Evolutionary conservation across 1,140 invertebrate species (phyloP).

Genomic region (Gonioctena quinquepunctata): DNA sequence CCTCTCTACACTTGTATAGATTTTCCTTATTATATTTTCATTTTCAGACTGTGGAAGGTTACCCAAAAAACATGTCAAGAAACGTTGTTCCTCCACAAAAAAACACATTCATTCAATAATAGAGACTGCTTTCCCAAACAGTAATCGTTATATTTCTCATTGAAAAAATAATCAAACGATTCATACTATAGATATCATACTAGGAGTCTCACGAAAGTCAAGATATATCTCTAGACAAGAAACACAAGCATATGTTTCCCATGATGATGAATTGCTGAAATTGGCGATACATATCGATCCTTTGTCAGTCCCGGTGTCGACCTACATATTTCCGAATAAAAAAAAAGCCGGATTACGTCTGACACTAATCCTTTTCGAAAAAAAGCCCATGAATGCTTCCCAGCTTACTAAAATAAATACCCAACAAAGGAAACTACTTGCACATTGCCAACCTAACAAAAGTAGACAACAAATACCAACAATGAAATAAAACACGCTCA

Average conservation of each 20-base stretch:
- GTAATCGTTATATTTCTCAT: no score
- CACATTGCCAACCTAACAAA: slow-evolving; percentile 53
- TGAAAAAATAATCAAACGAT: no score
- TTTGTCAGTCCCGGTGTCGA: slow-evolving; percentile 3
- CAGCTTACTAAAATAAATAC: slow-evolving; percentile 53
- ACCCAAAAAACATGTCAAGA: no score
- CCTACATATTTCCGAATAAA: slow-evolving; percentile 11
- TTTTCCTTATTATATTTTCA: no score
- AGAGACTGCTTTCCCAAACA: no score
- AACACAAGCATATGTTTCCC: not conserved
- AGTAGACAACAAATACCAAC: slow-evolving; percentile 53
- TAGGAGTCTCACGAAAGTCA: no score
- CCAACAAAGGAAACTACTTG: slow-evolving; percentile 49
- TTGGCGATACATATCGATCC: not conserved
- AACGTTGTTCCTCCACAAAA: no score
- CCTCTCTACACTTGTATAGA: no score
- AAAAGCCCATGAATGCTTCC: slow-evolving; percentile 50
- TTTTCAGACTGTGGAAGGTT: no score
- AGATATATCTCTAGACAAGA: no score
- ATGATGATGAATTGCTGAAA: not conserved
- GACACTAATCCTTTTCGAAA: slow-evolving; percentile 45
- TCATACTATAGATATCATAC: no score
- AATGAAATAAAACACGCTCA: slow-evolving; percentile 56
- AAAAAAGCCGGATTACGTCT: slow-evolving; percentile 46
- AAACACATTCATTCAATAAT: no score